phyloP scores from a whole-genome alignment of 2,888 invertebrate genomes.

The Hydraecia micacea region DNA sequence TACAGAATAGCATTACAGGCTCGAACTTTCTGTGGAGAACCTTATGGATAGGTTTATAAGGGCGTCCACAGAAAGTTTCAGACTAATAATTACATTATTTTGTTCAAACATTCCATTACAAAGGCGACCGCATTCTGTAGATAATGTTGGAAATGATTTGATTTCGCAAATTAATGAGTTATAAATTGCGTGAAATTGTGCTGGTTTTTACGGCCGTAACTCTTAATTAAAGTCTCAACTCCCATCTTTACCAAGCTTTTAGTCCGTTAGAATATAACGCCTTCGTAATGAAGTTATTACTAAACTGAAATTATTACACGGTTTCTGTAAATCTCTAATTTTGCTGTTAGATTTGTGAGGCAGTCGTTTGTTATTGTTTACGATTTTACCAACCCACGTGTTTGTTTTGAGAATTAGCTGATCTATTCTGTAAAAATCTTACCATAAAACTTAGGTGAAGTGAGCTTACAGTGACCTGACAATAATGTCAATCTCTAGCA shows the following conservation, averaged over 20 bases:
- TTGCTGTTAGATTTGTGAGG: neutral
- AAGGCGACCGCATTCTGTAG: constrained; percentile 27
- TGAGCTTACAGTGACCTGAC: neutral
- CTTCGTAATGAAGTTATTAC: constrained; percentile 34
- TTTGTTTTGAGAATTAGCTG: neutral
- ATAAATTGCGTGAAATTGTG: constrained; percentile 35
- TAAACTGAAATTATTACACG: constrained; percentile 9
- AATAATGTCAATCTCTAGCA: neutral
- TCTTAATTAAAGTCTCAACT: constrained; percentile 55
- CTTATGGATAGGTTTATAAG: neutral
- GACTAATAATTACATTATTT: constrained; percentile 48
- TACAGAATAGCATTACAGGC: neutral
- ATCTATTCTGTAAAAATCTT: neutral
- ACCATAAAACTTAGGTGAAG: neutral
- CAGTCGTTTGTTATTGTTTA: constrained; percentile 2
- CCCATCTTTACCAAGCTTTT: constrained; percentile 30
- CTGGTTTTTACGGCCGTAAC: constrained; percentile 38
- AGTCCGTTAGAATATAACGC: constrained; percentile 27
- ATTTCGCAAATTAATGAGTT: constrained; percentile 36
- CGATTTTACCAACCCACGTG: neutral
- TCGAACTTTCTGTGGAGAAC: neutral
- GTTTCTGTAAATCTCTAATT: neutral
- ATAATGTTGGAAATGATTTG: constrained; percentile 39
- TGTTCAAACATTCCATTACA: constrained; percentile 18
- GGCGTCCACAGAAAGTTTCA: constrained; percentile 37